A percentile compares a stretch with the other conserved stretches of the same genome.
Conservation (phyloP, 1,140 invertebrate species). For the Drosophila pachea region DNA sequence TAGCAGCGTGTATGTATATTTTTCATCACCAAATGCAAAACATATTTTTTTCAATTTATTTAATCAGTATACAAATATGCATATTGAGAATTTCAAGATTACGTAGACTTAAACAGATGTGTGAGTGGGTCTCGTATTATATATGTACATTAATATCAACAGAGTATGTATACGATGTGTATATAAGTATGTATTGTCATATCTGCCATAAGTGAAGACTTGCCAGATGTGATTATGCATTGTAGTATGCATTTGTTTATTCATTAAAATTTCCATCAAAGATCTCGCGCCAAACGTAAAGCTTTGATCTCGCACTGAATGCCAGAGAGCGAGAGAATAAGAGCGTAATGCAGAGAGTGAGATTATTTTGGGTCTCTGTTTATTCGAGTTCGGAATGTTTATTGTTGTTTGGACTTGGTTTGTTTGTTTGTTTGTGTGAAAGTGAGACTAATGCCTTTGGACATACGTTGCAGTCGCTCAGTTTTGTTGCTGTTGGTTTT, state of each 20-base stretch:
- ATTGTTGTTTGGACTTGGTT: conserved; percentile 31
- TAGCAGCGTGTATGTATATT: neutral
- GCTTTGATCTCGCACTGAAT: conserved; percentile 30
- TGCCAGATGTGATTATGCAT: neutral
- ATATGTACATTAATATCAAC: conserved; percentile 1
- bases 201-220: neutral
- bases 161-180: neutral
- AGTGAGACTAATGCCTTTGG: conserved; percentile 63
- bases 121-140: conserved; percentile 5
- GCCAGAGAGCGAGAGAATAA: neutral
- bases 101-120: conserved; percentile 13
- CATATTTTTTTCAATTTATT: conserved; percentile 38
- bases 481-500: conserved; percentile 11
- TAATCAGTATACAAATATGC: conserved; percentile 21
- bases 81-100: conserved; percentile 17
- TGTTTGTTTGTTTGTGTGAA: conserved; percentile 70
- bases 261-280: conserved; percentile 23
- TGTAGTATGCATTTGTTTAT: conserved; percentile 1
- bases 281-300: conserved; percentile 3
- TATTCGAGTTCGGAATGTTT: conserved; percentile 51
- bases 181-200: conserved; percentile 4
- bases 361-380: conserved; percentile 28
- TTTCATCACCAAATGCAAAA: conserved; percentile 32
- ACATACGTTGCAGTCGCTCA: conserved; percentile 32
- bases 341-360: neutral